These are phyloP conservation scores for Bemisia tabaci DNA, from an alignment of 1,140 invertebrate species.

Conservation along the genomic window DNA sequence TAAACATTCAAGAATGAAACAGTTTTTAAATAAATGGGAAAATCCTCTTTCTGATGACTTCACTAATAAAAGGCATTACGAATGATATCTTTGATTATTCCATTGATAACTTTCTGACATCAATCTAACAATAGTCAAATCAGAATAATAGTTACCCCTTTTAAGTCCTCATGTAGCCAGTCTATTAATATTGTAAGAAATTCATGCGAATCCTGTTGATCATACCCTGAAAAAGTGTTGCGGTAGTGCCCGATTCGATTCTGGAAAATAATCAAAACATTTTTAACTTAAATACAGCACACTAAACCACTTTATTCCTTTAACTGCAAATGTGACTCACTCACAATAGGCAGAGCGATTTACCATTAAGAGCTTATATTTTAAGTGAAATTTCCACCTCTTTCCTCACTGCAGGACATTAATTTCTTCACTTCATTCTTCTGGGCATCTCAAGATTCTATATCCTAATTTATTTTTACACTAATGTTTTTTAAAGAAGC, in stretches of 20 bases:
- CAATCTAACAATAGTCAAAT: too few species aligned
- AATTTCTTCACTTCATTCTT: too few species aligned
- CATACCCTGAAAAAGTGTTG: conserved; percentile 61
- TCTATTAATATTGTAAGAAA: conserved; percentile 83
- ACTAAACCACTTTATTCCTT: conserved; percentile 1
- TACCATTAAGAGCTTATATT: neutral
- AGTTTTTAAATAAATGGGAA: too few species aligned
- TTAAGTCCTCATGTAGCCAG: conserved; percentile 79
- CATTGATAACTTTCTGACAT: too few species aligned
- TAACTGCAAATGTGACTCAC: neutral
- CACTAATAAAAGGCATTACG: too few species aligned
- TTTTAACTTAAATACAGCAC: conserved; percentile 4
- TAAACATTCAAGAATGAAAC: too few species aligned
- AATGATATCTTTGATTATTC: too few species aligned
- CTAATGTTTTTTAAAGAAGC: too few species aligned
- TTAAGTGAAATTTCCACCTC: neutral
- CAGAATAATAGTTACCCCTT: conserved; percentile 41
- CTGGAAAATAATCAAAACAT: conserved; percentile 32
- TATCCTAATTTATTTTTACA: too few species aligned
- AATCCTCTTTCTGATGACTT: too few species aligned
- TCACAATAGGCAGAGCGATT: neutral
- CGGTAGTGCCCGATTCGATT: conserved; percentile 56
- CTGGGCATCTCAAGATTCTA: too few species aligned
- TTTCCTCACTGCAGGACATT: too few species aligned
- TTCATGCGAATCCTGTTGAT: conserved; percentile 93